A percentile compares a stretch with the other conserved stretches of the same genome.
Conservation (phyloP, 1,140 invertebrate species). For the Muscidifurax raptorellus region DNA sequence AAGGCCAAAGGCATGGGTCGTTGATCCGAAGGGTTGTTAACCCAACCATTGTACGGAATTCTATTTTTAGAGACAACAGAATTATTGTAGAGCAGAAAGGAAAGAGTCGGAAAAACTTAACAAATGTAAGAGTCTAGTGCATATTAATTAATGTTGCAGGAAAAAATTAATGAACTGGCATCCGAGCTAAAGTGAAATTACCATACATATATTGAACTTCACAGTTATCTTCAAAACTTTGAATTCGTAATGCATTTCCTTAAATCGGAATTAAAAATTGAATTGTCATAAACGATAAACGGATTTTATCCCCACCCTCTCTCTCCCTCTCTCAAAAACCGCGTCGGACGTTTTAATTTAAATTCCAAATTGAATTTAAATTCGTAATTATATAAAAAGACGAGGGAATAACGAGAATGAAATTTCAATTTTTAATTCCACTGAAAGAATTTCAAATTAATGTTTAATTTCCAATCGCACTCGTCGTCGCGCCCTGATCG, state of each 20-base stretch:
- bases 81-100: background rate
- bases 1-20: background rate
- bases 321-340: no score
- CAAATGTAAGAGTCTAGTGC: background rate
- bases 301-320: no score
- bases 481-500: background rate
- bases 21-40: constrained; percentile 1
- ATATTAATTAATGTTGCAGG: no score
- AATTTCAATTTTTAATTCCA: background rate
- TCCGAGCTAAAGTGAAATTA: no score
- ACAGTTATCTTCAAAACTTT: no score
- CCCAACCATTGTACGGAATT: background rate
- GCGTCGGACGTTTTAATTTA: background rate
- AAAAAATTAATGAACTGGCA: no score
- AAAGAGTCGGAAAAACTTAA: background rate
- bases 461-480: background rate
- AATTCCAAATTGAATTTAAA: constrained; percentile 2
- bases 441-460: constrained; percentile 2
- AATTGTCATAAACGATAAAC: no score
- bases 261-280: no score
- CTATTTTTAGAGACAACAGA: background rate
- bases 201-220: no score
- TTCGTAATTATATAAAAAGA: background rate
- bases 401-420: background rate
- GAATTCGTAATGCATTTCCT: no score